These are phyloP conservation scores for Augochlorella aurata DNA, from an alignment of 2,888 invertebrate genomes.

Conservation along the genomic window DNA sequence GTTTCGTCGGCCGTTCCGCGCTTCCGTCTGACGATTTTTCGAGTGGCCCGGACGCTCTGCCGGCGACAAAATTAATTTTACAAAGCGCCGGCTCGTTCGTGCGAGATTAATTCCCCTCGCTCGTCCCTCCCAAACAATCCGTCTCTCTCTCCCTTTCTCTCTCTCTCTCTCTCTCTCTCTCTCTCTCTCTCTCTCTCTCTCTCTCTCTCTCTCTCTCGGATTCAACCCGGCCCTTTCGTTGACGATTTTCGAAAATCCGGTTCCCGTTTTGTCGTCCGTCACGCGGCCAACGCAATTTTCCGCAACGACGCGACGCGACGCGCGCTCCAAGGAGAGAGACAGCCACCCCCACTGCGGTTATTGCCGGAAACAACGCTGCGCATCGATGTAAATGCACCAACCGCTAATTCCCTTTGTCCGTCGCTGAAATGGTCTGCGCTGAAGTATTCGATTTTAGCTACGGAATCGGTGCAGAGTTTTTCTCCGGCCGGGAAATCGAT, in stretches of 20 bases:
- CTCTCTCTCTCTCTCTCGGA: not conserved
- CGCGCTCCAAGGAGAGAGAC: constrained; percentile 4
- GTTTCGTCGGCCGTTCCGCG: constrained; percentile 29
- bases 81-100: constrained; percentile 5
- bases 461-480: not conserved
- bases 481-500: too few species aligned
- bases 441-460: not conserved
- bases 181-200: too few species aligned
- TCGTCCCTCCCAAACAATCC: not conserved
- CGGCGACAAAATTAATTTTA: constrained; percentile 18
- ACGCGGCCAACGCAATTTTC: not conserved
- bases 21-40: constrained; percentile 21
- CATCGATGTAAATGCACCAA: constrained; percentile 16
- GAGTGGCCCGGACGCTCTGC: not conserved
- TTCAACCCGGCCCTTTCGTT: not conserved
- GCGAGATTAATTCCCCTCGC: constrained; percentile 2
- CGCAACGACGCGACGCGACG: too few species aligned
- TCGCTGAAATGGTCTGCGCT: too few species aligned
- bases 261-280: not conserved
- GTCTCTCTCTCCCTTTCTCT: not conserved
- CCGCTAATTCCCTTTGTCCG: constrained; percentile 10
- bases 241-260: constrained; percentile 11
- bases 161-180: not conserved
- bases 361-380: constrained; percentile 9
- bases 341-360: not conserved